These are phyloP conservation scores for Danio albolineatus DNA, from an alignment of 2,797 vertebrate genomes.

Conservation along the genomic window DNA sequence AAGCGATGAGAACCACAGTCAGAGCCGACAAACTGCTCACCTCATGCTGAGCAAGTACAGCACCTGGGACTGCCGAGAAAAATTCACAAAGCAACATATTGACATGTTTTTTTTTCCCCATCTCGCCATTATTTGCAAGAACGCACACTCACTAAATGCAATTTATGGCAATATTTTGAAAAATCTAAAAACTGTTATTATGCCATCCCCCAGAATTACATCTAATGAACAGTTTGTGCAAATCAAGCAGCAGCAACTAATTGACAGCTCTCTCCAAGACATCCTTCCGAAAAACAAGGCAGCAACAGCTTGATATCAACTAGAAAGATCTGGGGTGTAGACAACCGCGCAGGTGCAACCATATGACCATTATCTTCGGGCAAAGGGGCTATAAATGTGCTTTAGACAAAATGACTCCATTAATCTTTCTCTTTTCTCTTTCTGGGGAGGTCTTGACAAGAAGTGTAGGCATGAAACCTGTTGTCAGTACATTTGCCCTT, in stretches of 20 bases:
- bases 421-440: slow-evolving; percentile 47
- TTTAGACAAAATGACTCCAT: slow-evolving; percentile 56
- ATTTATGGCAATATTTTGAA: not conserved
- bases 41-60: slow-evolving; percentile 51
- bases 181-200: not conserved
- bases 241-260: not conserved
- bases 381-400: slow-evolving; percentile 43
- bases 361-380: slow-evolving; percentile 42
- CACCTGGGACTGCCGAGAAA: slow-evolving; percentile 32
- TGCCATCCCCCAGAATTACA: not conserved
- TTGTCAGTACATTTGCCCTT: slow-evolving; percentile 66
- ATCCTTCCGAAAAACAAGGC: slow-evolving; percentile 26
- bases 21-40: slow-evolving; percentile 45
- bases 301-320: slow-evolving; percentile 23
- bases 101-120: slow-evolving; percentile 26
- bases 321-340: slow-evolving; percentile 7
- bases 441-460: slow-evolving; percentile 42
- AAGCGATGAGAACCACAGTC: slow-evolving; percentile 38
- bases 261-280: not conserved
- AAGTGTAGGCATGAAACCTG: slow-evolving; percentile 57
- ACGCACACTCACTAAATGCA: not conserved
- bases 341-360: slow-evolving; percentile 33
- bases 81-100: slow-evolving; percentile 36
- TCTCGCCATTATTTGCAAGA: slow-evolving; percentile 18
- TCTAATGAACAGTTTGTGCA: not conserved